Conservation (phyloP, 1,140 invertebrate species). For the Anastatus disparis region DNA sequence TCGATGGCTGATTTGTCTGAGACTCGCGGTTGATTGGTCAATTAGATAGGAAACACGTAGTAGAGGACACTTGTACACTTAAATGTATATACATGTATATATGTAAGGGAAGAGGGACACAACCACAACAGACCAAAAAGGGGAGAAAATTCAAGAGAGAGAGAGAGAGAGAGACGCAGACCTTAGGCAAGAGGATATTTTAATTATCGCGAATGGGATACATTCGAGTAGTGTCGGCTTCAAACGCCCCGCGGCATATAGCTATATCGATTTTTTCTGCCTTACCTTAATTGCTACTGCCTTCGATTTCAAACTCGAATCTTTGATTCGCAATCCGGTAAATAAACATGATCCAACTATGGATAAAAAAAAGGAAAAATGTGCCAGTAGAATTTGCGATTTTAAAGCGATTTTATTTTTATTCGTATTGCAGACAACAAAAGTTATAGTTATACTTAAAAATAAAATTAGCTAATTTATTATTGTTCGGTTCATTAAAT, state of each 20-base stretch:
- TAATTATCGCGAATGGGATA: slow-evolving; percentile 62
- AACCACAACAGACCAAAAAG: slow-evolving; percentile 49
- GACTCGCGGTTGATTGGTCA: slow-evolving; percentile 65
- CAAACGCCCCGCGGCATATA: slow-evolving; percentile 25
- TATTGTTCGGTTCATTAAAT: no score
- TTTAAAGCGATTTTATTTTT: no score
- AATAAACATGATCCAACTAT: not conserved
- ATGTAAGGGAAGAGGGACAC: slow-evolving; percentile 43
- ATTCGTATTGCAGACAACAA: no score
- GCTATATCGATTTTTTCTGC: slow-evolving; percentile 58
- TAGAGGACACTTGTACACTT: slow-evolving; percentile 47
- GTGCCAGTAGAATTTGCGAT: no score
- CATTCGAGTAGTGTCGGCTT: slow-evolving; percentile 44
- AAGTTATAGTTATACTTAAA: no score
- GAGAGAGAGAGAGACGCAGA: not conserved
- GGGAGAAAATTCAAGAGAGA: slow-evolving; percentile 19
- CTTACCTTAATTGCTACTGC: slow-evolving; percentile 59
- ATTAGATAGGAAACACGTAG: slow-evolving; percentile 66
- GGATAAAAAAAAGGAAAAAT: not conserved
- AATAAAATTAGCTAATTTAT: no score
- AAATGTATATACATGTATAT: no score
- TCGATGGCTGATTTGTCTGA: slow-evolving; percentile 63
- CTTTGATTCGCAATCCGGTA: not conserved
- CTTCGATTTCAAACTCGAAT: slow-evolving; percentile 48
- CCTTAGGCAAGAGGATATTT: slow-evolving; percentile 60